Evolutionary conservation across 2,888 invertebrate genomes (phyloP), one percentile per base, ranked within the genome.

Genomic region (Nymphalis polychloros): DNA sequence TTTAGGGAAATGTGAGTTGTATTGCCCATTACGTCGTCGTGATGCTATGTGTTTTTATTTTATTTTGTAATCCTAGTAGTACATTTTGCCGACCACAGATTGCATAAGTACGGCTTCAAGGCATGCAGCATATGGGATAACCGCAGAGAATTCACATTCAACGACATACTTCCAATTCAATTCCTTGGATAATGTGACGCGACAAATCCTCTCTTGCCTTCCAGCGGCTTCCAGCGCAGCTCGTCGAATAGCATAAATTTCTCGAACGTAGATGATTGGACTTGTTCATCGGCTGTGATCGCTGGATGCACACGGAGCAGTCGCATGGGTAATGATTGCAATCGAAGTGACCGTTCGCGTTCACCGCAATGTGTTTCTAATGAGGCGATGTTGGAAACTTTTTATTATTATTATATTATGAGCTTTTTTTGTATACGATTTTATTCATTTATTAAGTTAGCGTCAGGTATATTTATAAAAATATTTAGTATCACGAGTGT

Each of bases 91-190:
- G 80, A 88, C 89, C 87, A 75, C 84, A 81, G 81, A 86, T 88
- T 86, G 89, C 89, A 88, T 87, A 86, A 86, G 84, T 89, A 89
- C 77, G 89, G 88, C 87, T 88, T 90, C 87, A 77, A 75, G 81
- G 86, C 83, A 84, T 79, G 82, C 83, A 84, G 81, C 82, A 84
- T 85, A 80, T 80, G 80, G 79, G 73, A 80, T 74, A 83, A 90
- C 91, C 90, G 81, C 90, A 90, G 83, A 87, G 79, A 85, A 87
- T 86, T 86, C 82, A 83, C 84, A 83, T 83, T 81, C 79, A 87
- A 83, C 84, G 84, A 79, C 83, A 85, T 83, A 85, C 81, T 85
- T 87, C 84, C 84, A 85, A 83, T 86, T 83, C 84, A 81, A 83
- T 82, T 83, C 83, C 81, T 87, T 78, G 80, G 82, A 82, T 88